Conservation (phyloP, 2,797 vertebrate species). For the Myotis pilosus region DNA sequence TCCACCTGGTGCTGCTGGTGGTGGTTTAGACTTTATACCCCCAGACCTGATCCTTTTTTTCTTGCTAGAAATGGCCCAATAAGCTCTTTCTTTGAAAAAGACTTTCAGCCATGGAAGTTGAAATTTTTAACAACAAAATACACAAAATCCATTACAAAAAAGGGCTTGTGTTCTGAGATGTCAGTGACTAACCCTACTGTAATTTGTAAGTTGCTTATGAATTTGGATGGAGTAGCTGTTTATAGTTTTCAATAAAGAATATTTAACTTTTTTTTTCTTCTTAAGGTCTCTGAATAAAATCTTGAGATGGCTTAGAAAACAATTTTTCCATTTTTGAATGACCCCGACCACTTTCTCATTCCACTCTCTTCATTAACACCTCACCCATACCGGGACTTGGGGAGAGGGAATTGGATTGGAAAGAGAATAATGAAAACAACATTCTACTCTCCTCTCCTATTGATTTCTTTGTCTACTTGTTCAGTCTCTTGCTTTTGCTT, state of each 20-base stretch:
- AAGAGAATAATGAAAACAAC: background rate
- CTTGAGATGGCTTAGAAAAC: conserved; percentile 22
- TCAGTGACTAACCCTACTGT: conserved; percentile 16
- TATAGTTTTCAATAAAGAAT: background rate
- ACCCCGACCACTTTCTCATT: background rate
- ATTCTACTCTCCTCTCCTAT: too few relatives aligned
- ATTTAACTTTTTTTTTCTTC: conserved; percentile 34
- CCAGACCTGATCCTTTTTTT: too few relatives aligned
- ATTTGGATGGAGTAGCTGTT: conserved; percentile 4
- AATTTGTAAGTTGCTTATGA: conserved; percentile 40
- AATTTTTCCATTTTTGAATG: background rate
- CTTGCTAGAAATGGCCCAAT: background rate
- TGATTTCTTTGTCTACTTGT: background rate
- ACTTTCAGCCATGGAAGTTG: background rate
- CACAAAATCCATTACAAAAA: background rate
- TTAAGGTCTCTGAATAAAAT: conserved; percentile 50
- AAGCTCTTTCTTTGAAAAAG: background rate
- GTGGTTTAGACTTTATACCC: background rate
- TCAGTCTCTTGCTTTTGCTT: background rate
- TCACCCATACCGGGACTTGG: background rate
- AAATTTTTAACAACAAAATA: background rate
- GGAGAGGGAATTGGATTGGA: background rate
- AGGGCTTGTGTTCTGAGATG: background rate
- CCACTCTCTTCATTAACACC: background rate
- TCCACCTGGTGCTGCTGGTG: background rate